Evolutionary conservation across 2,113 vertebrate species (phyloP), one percentile per base, ranked within the genome.

Genomic region (Vulpes vulpes): DNA sequence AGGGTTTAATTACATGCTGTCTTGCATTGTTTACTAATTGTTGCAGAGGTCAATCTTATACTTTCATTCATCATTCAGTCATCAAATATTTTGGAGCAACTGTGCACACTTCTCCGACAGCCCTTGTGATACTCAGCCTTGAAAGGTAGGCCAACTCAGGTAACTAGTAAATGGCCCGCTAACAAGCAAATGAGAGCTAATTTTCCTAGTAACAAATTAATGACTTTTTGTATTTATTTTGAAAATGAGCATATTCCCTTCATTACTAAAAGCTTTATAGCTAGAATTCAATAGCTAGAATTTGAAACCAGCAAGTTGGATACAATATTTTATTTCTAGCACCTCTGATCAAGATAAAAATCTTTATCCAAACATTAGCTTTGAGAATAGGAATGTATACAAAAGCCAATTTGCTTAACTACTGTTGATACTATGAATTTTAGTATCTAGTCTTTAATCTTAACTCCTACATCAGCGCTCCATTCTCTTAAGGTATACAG

Each of bases 11-110:
- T 98, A 97, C 51, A 97, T 55, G 73, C 90, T 97, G 84, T 89
- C 82, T 84, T 96, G 96, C 97, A 97, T 94, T 97, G 95, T 91
- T 91, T 97, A 74, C 96, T 98, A 97, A 98, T 98, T 98, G 96
- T 89, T 98, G 96, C 92, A 98, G 64, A 85, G 87, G 95, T 97
- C 97, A 97, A 15, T 92, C 95, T 97, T 94, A 91, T 35, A 96
- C 80, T 89, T 97, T 96, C 94, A 96, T 96, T 98, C 92, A 84
- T 94, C 82, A 96, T 92, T 94, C 89, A 97, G 84, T 96, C 80
- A 94, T 94, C 82, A 96, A 95, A 89, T 96, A 91, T 86, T 96
- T 96, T 73, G 80, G 83, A 96, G 64, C 20, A 67, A 91, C 64
- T 27, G 10, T 17, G 55, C 43, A 71, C 25, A 85, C 60, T 91